Conservation (phyloP, 2,113 vertebrate species). For the Craseonycteris thonglongyai region DNA sequence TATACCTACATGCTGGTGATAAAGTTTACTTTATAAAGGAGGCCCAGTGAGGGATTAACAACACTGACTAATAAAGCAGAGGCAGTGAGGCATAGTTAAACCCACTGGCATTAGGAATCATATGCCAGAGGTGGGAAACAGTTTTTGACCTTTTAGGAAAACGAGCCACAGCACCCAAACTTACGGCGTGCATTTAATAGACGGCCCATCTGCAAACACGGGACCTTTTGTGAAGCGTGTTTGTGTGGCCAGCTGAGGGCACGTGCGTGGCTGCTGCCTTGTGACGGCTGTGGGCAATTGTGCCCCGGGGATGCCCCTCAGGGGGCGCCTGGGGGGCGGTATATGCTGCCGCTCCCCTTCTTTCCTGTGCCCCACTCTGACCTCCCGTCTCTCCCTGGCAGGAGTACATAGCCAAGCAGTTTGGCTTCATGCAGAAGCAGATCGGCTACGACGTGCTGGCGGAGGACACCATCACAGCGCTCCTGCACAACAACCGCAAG, state of each 20-base stretch:
- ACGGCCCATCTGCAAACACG: neutral
- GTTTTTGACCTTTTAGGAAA: neutral
- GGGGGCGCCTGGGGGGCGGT: neutral
- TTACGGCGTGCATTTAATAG: neutral
- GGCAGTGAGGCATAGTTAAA: neutral
- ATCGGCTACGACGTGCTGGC: slow-evolving; percentile 99
- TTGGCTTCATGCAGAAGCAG: slow-evolving; percentile 99
- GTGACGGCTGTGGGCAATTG: neutral
- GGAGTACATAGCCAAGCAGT: slow-evolving; percentile 99
- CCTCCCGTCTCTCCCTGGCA: slow-evolving; percentile 59
- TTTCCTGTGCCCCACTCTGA: neutral
- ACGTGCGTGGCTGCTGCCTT: neutral
- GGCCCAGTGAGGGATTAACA: neutral
- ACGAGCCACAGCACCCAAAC: neutral
- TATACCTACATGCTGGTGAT: accelerated
- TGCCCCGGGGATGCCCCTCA: neutral
- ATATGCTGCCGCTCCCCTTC: neutral
- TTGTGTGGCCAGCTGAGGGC: neutral
- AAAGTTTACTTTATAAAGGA: neutral
- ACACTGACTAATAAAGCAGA: too few species aligned
- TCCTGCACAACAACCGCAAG: slow-evolving; percentile 97
- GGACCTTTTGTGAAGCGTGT: neutral
- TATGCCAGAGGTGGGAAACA: neutral
- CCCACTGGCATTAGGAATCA: neutral
- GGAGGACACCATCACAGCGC: slow-evolving; percentile 96